Base-by-base conservation (phyloP, 2,797 vertebrate genomes). In the Mycteria americana region DNA sequence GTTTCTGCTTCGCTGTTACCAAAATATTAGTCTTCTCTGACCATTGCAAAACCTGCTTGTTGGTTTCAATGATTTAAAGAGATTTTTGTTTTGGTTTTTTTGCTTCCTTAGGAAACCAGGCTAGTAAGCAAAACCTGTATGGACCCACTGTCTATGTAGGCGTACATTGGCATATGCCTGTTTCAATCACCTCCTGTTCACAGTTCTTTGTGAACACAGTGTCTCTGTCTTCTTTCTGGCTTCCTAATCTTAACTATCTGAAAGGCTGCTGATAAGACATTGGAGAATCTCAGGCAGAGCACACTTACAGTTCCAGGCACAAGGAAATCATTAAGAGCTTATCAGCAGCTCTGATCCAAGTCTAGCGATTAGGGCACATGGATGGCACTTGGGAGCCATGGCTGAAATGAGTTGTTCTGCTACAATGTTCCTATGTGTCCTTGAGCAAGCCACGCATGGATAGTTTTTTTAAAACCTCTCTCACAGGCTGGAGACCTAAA, bases 21-120 rank as follows among this genome's bases (percentile, higher is more conserved):
- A 95, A 94, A 94, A 89, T 77, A 62, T 62, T 57, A 56, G 46
- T 81, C 69, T 88, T 89, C 56, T 91, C 64, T 90, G 69, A 51
- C 54, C 22, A 37, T 76, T 90, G 79, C 73, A 89, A 92, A 96
- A 86, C 8, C 50, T 46, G 12, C 65, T 81, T 72, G 46, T 62
- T 79, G 35, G 22, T 77, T 89, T 85, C 73, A 73, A 1, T 59
- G 43, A 54, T 57, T 93, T 81, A 22, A 45, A 74, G 56, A 83
- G 41, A 17, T 23, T 76, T 62, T 85, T 48, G 10, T 30, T 92
- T 76, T 22, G 9, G 0, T 18, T 59, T 62, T 51, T 78, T 48
- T 37, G 0, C 21, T 79, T 91, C 70, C 28, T 87, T 86, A 84
- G 75, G 57, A 96, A 91, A 48, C 31, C n/a, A 50, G 43, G 16